Percentiles rank a stretch among this genome's conserved stretches.
phyloP scores from a whole-genome alignment of 2,888 invertebrate genomes.

The Sphaerophoria taeniata region DNA sequence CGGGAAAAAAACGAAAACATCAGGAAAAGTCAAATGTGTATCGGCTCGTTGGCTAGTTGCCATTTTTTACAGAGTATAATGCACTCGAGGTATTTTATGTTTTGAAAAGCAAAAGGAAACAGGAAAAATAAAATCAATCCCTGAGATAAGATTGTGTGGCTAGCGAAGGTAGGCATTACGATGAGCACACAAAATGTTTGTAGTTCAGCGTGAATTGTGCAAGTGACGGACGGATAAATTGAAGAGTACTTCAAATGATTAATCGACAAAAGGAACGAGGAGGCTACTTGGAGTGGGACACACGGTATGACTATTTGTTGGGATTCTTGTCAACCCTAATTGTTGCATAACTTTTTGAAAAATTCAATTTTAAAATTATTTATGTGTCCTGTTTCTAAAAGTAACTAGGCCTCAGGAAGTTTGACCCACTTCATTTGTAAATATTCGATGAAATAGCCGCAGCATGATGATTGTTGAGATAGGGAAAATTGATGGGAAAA shows the following conservation, averaged over 20 bases:
- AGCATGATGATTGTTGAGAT: too few relatives aligned
- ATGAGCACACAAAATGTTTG: conserved; percentile 1
- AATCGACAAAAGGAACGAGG: conserved; percentile 17
- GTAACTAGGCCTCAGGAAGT: too few relatives aligned
- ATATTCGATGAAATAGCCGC: too few relatives aligned
- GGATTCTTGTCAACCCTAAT: not conserved
- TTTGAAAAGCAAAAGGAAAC: not conserved
- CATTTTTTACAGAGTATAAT: conserved; percentile 52
- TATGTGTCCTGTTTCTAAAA: too few relatives aligned
- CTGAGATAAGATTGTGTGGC: not conserved
- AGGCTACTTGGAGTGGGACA: not conserved
- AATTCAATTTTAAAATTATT: conserved; percentile 27
- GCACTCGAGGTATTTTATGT: conserved; percentile 35
- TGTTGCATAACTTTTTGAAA: conserved; percentile 43
- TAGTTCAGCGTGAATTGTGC: too few relatives aligned
- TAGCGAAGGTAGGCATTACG: not conserved
- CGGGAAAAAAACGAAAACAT: not conserved
- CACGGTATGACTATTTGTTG: not conserved
- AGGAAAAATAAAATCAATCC: conserved; percentile 34
- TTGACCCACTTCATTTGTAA: too few relatives aligned
- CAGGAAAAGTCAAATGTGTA: conserved; percentile 41
- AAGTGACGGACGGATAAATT: conserved; percentile 40
- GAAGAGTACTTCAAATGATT: conserved; percentile 20
- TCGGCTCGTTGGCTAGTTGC: conserved; percentile 54
- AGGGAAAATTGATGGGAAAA: too few relatives aligned